Base-by-base conservation (phyloP, 2,797 vertebrate species). In the Acipenser transmontanus region DNA sequence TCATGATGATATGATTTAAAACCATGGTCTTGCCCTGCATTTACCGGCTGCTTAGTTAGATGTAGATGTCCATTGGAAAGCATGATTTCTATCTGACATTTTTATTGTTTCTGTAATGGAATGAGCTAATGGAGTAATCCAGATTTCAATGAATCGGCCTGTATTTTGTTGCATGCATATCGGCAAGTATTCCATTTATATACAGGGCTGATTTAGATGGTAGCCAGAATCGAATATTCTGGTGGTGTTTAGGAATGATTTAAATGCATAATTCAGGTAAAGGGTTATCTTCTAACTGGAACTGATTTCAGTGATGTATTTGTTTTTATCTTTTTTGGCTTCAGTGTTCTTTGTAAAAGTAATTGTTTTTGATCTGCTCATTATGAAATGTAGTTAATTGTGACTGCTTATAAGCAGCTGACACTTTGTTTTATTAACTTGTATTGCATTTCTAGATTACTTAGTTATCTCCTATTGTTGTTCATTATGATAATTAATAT, bases 221-320 rank as follows among this genome's bases (percentile, higher is more conserved):
- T 74, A 68, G 73, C 79, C 68, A 67, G 72, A 78, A 72, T 78
- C 62, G 73, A 67, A 66, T 65, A 59, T 48, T 64, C 69, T 72
- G 72, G 66, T 34, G 73, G 71, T 69, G 34, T 66, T 66, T 81
- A 77, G 76, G 74, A 78, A 69, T 73, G 71, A 81, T 74, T 70
- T 47, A 34, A 34, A 34, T 34, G 34, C 34, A 34, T 34, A 34
- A 34, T 34, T 34, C 34, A 34, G 2, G 34, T 34, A 34, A 34
- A 34, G 4, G 17, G 17, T 17, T 34, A 3, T 34, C 34, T 34
- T 34, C 34, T 34, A 34, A 34, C 34, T 34, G 34, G 34, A 34
- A 34, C 34, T 34, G 34, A 34, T 34, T 34, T 34, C 34, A 34
- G 17, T 17, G 17, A 17, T 17, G 17, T 4, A 34, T 34, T 34